These are phyloP conservation scores for Eupeodes luniger DNA, from an alignment of 2,888 invertebrate species.

Conservation along the genomic window DNA sequence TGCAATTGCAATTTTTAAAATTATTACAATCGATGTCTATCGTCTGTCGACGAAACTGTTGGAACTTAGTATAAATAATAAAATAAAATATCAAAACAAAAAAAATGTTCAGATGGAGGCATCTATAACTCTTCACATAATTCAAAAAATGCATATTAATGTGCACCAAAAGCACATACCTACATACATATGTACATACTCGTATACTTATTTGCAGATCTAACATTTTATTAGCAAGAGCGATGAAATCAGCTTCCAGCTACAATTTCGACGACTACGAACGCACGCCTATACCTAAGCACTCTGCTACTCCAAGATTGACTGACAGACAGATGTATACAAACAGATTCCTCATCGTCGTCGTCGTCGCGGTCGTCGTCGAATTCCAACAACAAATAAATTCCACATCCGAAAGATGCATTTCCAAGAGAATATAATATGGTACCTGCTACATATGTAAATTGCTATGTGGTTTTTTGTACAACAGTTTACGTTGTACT, in stretches of 20 bases:
- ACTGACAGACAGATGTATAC: slow-evolving; percentile 76
- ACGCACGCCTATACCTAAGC: background rate
- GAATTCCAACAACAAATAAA: slow-evolving; percentile 28
- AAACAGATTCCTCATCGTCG: slow-evolving; percentile 59
- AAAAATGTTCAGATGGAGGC: slow-evolving; percentile 37
- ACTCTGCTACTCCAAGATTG: slow-evolving; percentile 50
- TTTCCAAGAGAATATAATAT: slow-evolving; percentile 17
- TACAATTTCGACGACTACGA: slow-evolving; percentile 1
- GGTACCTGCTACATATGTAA: too few relatives aligned
- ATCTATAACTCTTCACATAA: background rate
- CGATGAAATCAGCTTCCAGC: slow-evolving; percentile 14
- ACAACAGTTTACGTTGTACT: too few relatives aligned
- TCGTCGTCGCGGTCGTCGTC: background rate
- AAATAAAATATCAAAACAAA: slow-evolving; percentile 33
- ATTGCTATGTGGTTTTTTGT: background rate
- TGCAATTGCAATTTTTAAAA: slow-evolving; percentile 71
- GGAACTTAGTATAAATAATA: slow-evolving; percentile 60
- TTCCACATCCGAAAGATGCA: slow-evolving; percentile 25
- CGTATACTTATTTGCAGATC: background rate
- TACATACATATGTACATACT: background rate
- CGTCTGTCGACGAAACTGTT: slow-evolving; percentile 76
- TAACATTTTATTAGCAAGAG: slow-evolving; percentile 28
- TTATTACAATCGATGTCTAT: slow-evolving; percentile 77
- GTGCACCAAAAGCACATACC: background rate
- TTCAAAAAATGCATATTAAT: slow-evolving; percentile 16